A percentile compares a stretch with the other conserved stretches of the same genome.
These are phyloP conservation scores for Platysteira castanea DNA, from an alignment of 2,113 vertebrate genomes.

Conservation along the genomic window DNA sequence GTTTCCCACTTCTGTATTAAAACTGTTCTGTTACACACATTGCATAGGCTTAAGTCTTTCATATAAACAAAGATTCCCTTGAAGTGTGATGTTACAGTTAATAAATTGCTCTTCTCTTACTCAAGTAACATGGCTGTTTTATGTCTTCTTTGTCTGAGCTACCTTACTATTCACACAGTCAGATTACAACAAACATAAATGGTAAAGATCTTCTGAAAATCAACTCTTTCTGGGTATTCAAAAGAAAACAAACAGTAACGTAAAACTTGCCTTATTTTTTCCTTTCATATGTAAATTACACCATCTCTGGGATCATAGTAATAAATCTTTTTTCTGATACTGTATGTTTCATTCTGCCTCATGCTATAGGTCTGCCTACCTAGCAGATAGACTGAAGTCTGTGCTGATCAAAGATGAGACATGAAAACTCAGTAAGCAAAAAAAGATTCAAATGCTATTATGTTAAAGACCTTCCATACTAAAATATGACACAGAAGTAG, in stretches of 20 bases:
- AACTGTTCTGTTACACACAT: not conserved
- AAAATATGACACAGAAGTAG: not conserved
- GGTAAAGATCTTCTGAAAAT: not conserved
- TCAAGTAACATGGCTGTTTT: not conserved
- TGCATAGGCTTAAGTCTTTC: not conserved
- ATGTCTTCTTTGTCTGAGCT: not conserved
- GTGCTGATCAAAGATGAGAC: not conserved
- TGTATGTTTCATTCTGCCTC: not conserved
- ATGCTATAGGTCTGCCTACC: not conserved
- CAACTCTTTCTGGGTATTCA: not conserved
- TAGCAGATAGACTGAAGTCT: not conserved
- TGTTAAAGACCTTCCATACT: not conserved
- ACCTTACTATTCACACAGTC: not conserved
- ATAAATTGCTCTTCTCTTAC: not conserved
- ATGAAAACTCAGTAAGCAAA: not conserved
- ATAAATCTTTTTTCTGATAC: not conserved
- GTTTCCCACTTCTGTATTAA: not conserved
- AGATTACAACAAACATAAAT: not conserved
- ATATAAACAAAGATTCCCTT: not conserved
- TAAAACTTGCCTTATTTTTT: not conserved
- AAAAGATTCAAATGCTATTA: not conserved
- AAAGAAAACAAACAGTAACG: not conserved
- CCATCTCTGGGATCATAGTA: not conserved
- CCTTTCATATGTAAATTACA: conserved; percentile 20
- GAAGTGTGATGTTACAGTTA: not conserved